Evolutionary conservation across 1,140 invertebrate genomes (phyloP).

Genomic region (Musca domestica): DNA sequence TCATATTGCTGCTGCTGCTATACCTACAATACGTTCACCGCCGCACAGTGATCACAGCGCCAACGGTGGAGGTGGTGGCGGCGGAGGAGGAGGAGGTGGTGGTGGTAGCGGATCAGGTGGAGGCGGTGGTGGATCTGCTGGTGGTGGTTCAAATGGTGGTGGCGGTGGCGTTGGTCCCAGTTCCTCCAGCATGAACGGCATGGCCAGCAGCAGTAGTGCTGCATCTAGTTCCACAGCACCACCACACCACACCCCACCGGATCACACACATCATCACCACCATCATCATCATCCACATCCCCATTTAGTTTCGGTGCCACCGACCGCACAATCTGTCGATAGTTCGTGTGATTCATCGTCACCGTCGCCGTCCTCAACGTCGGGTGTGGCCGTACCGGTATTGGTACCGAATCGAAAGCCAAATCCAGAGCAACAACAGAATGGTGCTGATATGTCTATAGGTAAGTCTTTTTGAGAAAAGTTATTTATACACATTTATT

Average conservation of each 20-base stretch:
- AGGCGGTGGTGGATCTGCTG: constrained; percentile 16
- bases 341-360: constrained; percentile 52
- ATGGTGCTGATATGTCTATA: constrained; percentile 42
- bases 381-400: constrained; percentile 40
- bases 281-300: constrained; percentile 34
- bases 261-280: constrained; percentile 28
- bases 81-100: constrained; percentile 49
- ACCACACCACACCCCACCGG: constrained; percentile 6
- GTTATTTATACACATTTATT: too few relatives aligned
- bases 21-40: constrained; percentile 41
- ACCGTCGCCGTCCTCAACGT: constrained; percentile 51
- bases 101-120: constrained; percentile 50
- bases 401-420: constrained; percentile 51
- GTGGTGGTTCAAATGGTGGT: constrained; percentile 5
- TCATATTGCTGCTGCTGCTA: constrained; percentile 35
- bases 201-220: constrained; percentile 2
- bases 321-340: constrained; percentile 48
- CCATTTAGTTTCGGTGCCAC: constrained; percentile 48
- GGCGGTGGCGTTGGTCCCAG: constrained; percentile 10
- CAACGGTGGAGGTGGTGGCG: constrained; percentile 44
- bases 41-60: constrained; percentile 30
- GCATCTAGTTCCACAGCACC: constrained; percentile 15
- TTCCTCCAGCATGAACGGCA: neutral
- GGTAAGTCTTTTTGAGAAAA: constrained; percentile 39
- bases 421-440: constrained; percentile 33